Base-by-base conservation (phyloP, 1,140 invertebrate species). In the Harpegnathos saltator region DNA sequence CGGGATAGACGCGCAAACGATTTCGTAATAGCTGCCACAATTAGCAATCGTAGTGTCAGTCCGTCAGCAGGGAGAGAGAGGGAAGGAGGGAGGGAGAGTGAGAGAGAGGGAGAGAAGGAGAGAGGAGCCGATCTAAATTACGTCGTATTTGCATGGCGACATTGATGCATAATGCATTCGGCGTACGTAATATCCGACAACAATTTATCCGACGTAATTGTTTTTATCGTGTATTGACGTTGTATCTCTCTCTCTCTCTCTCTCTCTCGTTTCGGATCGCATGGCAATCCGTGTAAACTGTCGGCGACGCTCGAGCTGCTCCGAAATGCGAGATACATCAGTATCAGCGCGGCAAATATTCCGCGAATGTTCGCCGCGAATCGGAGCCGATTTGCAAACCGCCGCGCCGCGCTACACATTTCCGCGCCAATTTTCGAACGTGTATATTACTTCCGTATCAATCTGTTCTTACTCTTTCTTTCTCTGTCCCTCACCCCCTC, bases 391-490 rank as follows among this genome's bases (percentile, higher is more conserved):
- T 75, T 77, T 77, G 65, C 44, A 22, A 66, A 77, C 44, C 59
- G 22, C 17, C 63, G 29, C 68, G 54, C 33, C 52, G 0, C 24
- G n/a, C 24, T 44, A n/a, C n/a, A n/a, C n/a, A n/a, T 24, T 44
- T 44, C 54, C 12, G 24, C 48, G 24, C 48, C 29, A 83, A 83
- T 77, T 83, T 77, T 77, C 33, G 50, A 58, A 77, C 61, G 61
- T 75, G 71, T 63, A 50, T 50, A 68, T 80, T 78, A 65, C 74
- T 80, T 68, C 14, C 52, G 56, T 80, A 83, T 83, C 74, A 83
- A 83, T 83, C 75, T 80, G 75, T 80, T 59, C 75, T 80, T 80
- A 68, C 63, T 50, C 17, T 72, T 24, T 22, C 2, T 54, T 22
- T 56, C 38, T 44, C 15, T 63, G 3, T 44, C 26, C 12, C 58